These are phyloP conservation scores for Sciurus niger DNA, from an alignment of 2,113 vertebrate genomes.

Conservation along the genomic window DNA sequence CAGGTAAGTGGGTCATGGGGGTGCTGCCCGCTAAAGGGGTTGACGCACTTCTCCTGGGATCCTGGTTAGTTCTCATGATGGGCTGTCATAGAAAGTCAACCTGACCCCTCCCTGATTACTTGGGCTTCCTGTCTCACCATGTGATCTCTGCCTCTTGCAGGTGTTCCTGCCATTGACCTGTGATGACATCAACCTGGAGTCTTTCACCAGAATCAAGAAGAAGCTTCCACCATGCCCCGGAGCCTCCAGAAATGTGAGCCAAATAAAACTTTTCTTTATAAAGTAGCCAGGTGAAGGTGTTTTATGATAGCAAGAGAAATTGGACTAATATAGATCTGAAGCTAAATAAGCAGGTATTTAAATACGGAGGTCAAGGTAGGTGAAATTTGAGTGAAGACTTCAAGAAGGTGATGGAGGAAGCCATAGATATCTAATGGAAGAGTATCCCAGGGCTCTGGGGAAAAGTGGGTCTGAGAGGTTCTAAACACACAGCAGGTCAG, in stretches of 20 bases:
- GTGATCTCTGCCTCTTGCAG: background rate
- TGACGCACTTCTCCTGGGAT: background rate
- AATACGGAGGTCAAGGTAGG: background rate
- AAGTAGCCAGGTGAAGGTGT: background rate
- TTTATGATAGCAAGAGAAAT: background rate
- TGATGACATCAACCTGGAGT: background rate
- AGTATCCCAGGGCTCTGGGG: background rate
- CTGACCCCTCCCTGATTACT: background rate
- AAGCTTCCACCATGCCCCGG: background rate
- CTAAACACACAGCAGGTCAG: no score
- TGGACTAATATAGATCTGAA: background rate
- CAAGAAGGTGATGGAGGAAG: background rate
- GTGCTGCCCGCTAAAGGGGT: background rate
- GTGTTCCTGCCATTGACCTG: background rate
- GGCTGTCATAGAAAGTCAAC: background rate
- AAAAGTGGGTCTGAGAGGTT: background rate
- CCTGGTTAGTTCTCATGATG: background rate
- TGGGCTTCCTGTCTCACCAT: background rate
- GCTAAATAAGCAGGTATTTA: background rate
- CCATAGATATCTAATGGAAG: no score
- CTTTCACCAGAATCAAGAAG: background rate
- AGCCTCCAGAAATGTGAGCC: background rate
- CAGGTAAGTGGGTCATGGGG: background rate
- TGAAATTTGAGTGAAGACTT: background rate
- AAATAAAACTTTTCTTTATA: background rate